These are phyloP conservation scores for Drosophila tristis DNA, from an alignment of 1,140 invertebrate genomes.

Conservation along the genomic window DNA sequence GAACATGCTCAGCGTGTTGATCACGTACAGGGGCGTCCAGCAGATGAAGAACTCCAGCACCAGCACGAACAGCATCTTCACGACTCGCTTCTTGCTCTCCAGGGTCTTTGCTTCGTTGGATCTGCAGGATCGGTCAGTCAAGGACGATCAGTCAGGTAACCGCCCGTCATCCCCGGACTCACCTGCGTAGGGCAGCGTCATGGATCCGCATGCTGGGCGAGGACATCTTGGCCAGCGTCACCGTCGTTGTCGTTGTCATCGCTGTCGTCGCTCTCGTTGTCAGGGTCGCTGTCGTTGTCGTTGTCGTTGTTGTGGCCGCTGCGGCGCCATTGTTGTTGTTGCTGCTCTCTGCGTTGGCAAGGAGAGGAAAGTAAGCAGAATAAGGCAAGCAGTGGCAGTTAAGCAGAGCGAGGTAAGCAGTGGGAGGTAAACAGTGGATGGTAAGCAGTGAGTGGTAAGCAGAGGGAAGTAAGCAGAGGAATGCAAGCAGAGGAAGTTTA, in stretches of 20 bases:
- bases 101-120: slow-evolving; percentile 85
- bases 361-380: background rate
- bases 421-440: too few relatives aligned
- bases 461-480: too few relatives aligned
- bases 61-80: slow-evolving; percentile 96
- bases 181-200: slow-evolving; percentile 74
- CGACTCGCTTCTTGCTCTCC: slow-evolving; percentile 87
- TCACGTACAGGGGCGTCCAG: slow-evolving; percentile 95
- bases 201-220: slow-evolving; percentile 71
- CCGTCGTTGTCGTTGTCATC: slow-evolving; percentile 41
- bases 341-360: slow-evolving; percentile 44
- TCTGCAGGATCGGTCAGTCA: slow-evolving; percentile 26
- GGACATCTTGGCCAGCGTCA: slow-evolving; percentile 49
- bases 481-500: too few relatives aligned
- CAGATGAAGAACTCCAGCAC: slow-evolving; percentile 97
- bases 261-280: slow-evolving; percentile 39
- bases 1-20: slow-evolving; percentile 91
- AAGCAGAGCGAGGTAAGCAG: too few relatives aligned
- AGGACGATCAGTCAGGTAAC: too few relatives aligned
- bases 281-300: slow-evolving; percentile 36
- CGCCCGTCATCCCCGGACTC: slow-evolving; percentile 54
- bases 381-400: background rate
- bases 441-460: too few relatives aligned
- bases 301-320: slow-evolving; percentile 22
- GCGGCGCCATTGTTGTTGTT: slow-evolving; percentile 53